Evolutionary conservation across 2,113 vertebrate species (phyloP).

Genomic region (Pygoscelis antarcticus): DNA sequence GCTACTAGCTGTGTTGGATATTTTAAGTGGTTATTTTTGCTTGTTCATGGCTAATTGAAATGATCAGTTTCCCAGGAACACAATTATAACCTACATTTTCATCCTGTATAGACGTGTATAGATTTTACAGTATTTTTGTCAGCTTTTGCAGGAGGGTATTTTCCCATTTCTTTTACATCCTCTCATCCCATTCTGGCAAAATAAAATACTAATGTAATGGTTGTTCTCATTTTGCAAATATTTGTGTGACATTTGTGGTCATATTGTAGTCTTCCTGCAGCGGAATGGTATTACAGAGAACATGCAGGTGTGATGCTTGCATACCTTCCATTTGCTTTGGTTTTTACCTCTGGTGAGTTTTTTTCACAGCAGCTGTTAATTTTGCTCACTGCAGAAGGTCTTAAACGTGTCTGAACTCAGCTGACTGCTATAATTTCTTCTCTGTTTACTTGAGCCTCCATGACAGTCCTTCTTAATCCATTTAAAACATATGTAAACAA

Average conservation of each 20-base stretch:
- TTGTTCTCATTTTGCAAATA: not conserved
- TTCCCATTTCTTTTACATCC: not conserved
- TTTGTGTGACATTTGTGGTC: not conserved
- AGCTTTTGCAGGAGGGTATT: not conserved
- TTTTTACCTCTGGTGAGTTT: not conserved
- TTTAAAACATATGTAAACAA: not conserved
- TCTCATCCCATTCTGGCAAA: not conserved
- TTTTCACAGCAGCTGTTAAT: not conserved
- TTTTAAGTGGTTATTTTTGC: not conserved
- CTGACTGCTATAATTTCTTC: not conserved
- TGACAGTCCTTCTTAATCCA: not conserved
- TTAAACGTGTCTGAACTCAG: not conserved
- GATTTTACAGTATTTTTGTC: not conserved
- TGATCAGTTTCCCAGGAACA: not conserved
- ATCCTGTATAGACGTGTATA: not conserved
- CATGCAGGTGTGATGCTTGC: not conserved
- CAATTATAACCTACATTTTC: not conserved
- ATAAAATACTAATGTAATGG: not conserved
- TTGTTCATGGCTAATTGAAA: not conserved
- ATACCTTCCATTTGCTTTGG: not conserved
- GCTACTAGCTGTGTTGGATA: not conserved
- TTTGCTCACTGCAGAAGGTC: not conserved
- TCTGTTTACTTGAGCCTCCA: not conserved
- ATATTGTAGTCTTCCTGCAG: not conserved
- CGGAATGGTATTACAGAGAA: not conserved